Conservation (phyloP, 1,140 invertebrate genomes). For the Adoxophyes honmai region DNA sequence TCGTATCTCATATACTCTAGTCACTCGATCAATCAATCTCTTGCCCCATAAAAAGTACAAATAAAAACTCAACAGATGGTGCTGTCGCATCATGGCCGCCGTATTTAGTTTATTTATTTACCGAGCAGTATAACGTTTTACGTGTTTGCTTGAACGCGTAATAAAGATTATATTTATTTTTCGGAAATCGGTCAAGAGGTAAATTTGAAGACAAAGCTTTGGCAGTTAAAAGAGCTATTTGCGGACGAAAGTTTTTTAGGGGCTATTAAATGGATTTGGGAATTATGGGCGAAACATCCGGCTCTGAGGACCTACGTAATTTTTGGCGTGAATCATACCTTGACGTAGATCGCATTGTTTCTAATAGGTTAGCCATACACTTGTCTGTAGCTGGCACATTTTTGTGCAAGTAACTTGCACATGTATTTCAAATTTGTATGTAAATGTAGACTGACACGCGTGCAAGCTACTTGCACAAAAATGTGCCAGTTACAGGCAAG, state of each 20-base stretch:
- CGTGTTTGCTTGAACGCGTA: constrained; percentile 22
- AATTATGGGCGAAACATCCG: background rate
- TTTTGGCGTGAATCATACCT: too few species aligned
- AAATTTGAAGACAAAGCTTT: constrained; percentile 13
- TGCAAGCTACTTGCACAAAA: too few species aligned
- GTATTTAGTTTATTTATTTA: constrained; percentile 42
- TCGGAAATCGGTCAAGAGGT: constrained; percentile 13
- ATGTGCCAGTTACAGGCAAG: too few species aligned
- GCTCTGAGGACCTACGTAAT: constrained; percentile 1
- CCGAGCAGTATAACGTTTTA: constrained; percentile 26
- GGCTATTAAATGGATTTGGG: constrained; percentile 12
- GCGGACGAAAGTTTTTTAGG: constrained; percentile 10
- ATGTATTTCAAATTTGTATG: too few species aligned
- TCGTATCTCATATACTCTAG: background rate
- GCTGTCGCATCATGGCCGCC: constrained; percentile 22
- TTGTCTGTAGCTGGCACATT: too few species aligned
- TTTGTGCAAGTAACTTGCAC: too few species aligned
- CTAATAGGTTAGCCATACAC: too few species aligned
- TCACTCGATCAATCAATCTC: constrained; percentile 2
- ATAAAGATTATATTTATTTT: constrained; percentile 29
- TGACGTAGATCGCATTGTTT: too few species aligned
- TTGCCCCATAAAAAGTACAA: constrained; percentile 19
- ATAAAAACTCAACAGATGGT: constrained; percentile 35
- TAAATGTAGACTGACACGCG: too few species aligned
- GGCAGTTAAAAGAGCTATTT: constrained; percentile 5